Percentiles rank a stretch among this genome's conserved stretches.
Conservation (phyloP, 2,797 vertebrate species). For the Sphenodon punctatus region DNA sequence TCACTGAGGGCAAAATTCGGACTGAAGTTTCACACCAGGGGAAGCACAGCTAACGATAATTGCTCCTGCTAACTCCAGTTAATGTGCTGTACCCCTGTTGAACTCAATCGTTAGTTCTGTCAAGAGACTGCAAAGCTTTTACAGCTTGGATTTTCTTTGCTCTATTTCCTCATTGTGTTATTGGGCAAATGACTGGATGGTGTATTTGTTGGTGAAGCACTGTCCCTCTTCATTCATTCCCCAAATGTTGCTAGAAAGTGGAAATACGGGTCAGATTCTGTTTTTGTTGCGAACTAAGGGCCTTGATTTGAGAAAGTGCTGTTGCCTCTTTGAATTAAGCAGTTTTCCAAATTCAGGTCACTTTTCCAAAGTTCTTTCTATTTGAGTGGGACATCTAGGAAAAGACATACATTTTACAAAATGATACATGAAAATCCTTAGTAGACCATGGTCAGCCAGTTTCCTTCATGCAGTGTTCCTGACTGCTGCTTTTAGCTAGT, state of each 20-base stretch:
- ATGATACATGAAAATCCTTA: too few species aligned
- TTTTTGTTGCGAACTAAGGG: too few species aligned
- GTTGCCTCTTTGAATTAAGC: too few species aligned
- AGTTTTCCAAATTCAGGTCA: too few species aligned
- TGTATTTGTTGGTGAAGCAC: rapidly evolving
- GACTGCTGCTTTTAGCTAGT: rapidly evolving
- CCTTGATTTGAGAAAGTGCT: too few species aligned
- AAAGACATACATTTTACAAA: too few species aligned
- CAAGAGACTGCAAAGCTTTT: not conserved
- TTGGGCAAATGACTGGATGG: not conserved
- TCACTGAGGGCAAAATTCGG: not conserved
- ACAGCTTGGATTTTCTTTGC: not conserved
- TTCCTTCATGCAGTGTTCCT: not conserved
- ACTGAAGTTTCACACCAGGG: rapidly evolving
- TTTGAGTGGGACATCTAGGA: too few species aligned
- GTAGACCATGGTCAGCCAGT: too few species aligned
- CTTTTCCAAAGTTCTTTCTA: too few species aligned
- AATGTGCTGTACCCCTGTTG: rapidly evolving
- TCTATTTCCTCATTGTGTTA: not conserved
- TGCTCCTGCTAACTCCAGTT: not conserved
- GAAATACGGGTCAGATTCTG: too few species aligned
- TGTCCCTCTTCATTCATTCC: not conserved
- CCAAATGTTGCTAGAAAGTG: too few species aligned
- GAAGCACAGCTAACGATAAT: not conserved
- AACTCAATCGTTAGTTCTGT: not conserved